Evolutionary conservation across 2,888 invertebrate genomes (phyloP), one percentile per base, ranked within the genome.

Genomic region (Brachypterus glaber): DNA sequence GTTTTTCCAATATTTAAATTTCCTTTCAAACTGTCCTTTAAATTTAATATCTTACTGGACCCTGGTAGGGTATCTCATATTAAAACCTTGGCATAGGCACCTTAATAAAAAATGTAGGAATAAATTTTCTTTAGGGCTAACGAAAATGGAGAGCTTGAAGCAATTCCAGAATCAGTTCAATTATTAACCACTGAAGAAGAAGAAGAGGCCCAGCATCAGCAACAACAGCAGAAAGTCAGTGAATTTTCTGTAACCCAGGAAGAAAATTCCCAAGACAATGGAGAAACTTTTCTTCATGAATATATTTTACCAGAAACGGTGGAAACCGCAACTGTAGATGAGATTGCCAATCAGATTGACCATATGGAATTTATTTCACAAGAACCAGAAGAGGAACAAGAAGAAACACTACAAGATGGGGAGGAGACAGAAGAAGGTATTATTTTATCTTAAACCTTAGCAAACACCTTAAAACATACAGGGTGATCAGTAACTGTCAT

Each of bases 81-180:
- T n/a, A n/a, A n/a, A n/a, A n/a, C n/a, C n/a, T n/a, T n/a, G n/a
- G n/a, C n/a, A n/a, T n/a, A n/a, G n/a, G n/a, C n/a, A n/a, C n/a
- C n/a, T n/a, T n/a, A n/a, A n/a, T n/a, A n/a, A n/a, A n/a, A n/a
- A n/a, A n/a, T n/a, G n/a, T n/a, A n/a, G n/a, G n/a, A n/a, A n/a
- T n/a, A n/a, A n/a, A n/a, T n/a, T n/a, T n/a, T n/a, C 49, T 48
- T 34, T 42, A 65, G 66, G 37, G 54, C 59, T 52, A 63, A 57
- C 39, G 58, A 54, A 3, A 56, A 62, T 41, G 65, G 65, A 4
- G 58, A 64, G 35, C 51, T 62, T 17, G 65, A 64, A 48, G 60
- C 60, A 2, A 53, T 67, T 24, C 60, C 63, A 2, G 66, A 62
- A 39, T 59, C 63, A 2, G 54, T 65, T 12, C 55, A 61, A 40